Evolutionary conservation across 1,140 invertebrate species (phyloP).

Genomic region (Druon quercuslanigerum): DNA sequence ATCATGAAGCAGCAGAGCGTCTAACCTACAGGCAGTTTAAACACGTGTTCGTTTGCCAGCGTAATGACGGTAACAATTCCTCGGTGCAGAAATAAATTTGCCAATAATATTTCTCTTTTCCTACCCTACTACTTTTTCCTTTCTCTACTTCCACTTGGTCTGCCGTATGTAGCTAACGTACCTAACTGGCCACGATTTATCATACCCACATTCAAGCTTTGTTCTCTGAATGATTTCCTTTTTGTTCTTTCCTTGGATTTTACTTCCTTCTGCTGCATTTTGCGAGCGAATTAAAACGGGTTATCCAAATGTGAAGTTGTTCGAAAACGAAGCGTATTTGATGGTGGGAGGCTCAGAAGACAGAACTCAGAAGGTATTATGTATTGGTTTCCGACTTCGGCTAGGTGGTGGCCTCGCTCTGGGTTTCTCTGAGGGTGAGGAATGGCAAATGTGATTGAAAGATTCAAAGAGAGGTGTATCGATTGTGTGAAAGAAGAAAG

Average conservation of each 20-base stretch:
- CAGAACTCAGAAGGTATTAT: neutral
- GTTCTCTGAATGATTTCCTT: slow-evolving; percentile 46
- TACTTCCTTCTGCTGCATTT: slow-evolving; percentile 43
- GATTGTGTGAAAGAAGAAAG: slow-evolving; percentile 31
- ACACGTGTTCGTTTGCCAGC: slow-evolving; percentile 65
- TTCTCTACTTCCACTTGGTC: slow-evolving; percentile 44
- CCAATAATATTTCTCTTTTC: slow-evolving; percentile 70
- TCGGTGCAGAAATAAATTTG: slow-evolving; percentile 69
- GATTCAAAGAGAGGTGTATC: slow-evolving; percentile 53
- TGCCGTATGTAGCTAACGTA: slow-evolving; percentile 69
- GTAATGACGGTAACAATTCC: slow-evolving; percentile 71
- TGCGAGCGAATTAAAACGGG: slow-evolving; percentile 60
- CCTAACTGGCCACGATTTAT: slow-evolving; percentile 71
- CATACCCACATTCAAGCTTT: slow-evolving; percentile 64
- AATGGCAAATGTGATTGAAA: slow-evolving; percentile 68
- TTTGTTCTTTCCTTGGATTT: slow-evolving; percentile 45
- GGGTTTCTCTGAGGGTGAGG: slow-evolving; percentile 42
- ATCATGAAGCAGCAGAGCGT: slow-evolving; percentile 47
- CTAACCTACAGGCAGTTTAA: slow-evolving; percentile 61
- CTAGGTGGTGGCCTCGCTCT: slow-evolving; percentile 37
- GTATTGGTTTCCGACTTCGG: slow-evolving; percentile 24
- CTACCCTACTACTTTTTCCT: slow-evolving; percentile 46
- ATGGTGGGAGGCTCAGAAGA: neutral
- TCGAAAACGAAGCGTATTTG: slow-evolving; percentile 33
- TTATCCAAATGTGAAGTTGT: slow-evolving; percentile 67